phyloP scores from a whole-genome alignment of 1,140 invertebrate species.

The Micrasema longulum region DNA sequence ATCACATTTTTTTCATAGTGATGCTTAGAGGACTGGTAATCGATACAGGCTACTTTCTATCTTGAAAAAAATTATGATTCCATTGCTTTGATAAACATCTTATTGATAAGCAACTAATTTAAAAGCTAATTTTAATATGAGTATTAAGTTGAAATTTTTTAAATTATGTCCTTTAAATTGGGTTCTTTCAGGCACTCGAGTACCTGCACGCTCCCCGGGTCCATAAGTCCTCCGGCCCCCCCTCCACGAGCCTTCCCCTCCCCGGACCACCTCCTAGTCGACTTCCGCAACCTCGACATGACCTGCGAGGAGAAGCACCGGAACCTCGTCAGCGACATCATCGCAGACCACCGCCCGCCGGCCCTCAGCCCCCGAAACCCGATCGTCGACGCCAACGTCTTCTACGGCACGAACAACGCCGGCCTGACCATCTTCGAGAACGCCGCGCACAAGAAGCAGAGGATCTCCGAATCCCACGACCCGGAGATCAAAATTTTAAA shows the following conservation, averaged over 20 bases:
- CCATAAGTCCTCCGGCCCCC: constrained; percentile 22
- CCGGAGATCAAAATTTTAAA: neutral
- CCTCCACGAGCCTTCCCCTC: constrained; percentile 45
- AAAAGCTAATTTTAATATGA: too few species aligned
- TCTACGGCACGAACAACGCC: constrained; percentile 57
- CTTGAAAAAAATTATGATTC: too few species aligned
- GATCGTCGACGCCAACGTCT: constrained; percentile 62
- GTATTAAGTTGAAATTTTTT: neutral
- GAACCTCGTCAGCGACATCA: constrained; percentile 50
- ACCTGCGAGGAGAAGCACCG: constrained; percentile 48
- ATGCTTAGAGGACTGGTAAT: too few species aligned
- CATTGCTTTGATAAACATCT: too few species aligned
- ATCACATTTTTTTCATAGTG: too few species aligned
- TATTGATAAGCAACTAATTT: too few species aligned
- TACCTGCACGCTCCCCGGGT: constrained; percentile 11
- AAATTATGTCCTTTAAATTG: constrained; percentile 12
- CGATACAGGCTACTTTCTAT: too few species aligned
- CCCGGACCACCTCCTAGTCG: constrained; percentile 50
- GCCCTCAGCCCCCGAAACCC: constrained; percentile 60
- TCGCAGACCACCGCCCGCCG: constrained; percentile 50
- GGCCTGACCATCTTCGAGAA: constrained; percentile 17
- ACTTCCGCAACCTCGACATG: constrained; percentile 47
- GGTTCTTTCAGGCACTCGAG: constrained; percentile 48
- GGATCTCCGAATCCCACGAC: constrained; percentile 6
- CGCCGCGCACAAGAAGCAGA: constrained; percentile 25